Conservation (phyloP, 2,888 invertebrate species). For the Acleris sparsana region DNA sequence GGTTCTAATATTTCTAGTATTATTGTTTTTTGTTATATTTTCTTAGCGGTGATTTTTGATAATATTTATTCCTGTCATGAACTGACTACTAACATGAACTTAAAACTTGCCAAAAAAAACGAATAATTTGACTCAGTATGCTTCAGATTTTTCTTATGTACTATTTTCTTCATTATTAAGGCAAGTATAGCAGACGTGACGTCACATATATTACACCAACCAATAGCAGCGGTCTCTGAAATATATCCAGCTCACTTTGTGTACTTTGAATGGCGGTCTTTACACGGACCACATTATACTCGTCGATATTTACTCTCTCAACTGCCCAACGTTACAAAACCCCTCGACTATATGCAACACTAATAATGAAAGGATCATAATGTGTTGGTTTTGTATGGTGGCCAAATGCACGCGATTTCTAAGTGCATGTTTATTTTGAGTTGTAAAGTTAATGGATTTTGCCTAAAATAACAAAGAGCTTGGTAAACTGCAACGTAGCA, state of each 20-base stretch:
- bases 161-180: too few species aligned
- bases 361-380: not conserved
- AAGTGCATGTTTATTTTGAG: conserved; percentile 21
- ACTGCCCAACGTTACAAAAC: not conserved
- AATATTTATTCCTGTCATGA: too few species aligned
- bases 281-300: conserved; percentile 20
- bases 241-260: conserved; percentile 23
- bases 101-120: too few species aligned
- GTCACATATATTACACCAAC: not conserved
- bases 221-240: conserved; percentile 25
- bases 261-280: conserved; percentile 24
- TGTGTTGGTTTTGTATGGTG: conserved; percentile 4
- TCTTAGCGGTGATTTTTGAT: too few species aligned
- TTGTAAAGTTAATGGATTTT: too few species aligned
- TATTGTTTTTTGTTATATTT: too few species aligned
- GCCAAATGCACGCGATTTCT: conserved; percentile 21
- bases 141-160: too few species aligned
- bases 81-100: too few species aligned
- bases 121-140: too few species aligned
- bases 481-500: not conserved
- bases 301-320: conserved; percentile 25
- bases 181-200: too few species aligned
- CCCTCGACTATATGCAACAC: not conserved
- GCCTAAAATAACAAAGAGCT: not conserved
- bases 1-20: too few species aligned